Conservation (phyloP, 2,797 vertebrate species). For the Coregonus sp. region DNA sequence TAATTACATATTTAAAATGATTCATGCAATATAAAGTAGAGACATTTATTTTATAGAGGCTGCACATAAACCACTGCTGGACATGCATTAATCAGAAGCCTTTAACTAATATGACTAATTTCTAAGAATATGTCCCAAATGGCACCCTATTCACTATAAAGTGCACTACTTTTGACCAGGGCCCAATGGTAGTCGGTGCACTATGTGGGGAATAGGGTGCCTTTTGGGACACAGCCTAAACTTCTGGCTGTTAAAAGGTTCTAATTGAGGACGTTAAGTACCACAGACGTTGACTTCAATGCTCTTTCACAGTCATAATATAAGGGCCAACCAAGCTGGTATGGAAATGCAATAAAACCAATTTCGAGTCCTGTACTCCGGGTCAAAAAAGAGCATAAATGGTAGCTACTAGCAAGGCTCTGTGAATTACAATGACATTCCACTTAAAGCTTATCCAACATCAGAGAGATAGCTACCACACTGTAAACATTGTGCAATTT, state of each 20-base stretch:
- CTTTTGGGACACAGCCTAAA: too few species aligned
- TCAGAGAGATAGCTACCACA: background rate
- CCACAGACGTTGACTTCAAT: background rate
- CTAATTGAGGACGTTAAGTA: background rate
- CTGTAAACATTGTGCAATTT: background rate
- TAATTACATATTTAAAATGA: constrained; percentile 39
- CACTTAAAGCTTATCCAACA: background rate
- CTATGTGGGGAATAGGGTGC: too few species aligned
- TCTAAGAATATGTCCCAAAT: constrained; percentile 13
- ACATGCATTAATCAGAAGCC: constrained; percentile 30
- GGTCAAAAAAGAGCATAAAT: background rate
- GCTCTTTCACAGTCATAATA: background rate
- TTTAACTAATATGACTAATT: constrained; percentile 35
- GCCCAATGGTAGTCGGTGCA: background rate
- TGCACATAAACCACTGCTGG: constrained; percentile 35
- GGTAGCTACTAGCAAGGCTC: background rate
- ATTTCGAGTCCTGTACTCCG: background rate
- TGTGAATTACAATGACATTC: background rate
- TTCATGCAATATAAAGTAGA: constrained; percentile 31
- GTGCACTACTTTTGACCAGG: background rate
- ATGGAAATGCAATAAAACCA: background rate
- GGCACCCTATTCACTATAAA: background rate
- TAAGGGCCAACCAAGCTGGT: background rate
- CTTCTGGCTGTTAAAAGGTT: too few species aligned
- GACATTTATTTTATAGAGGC: constrained; percentile 27